Base-by-base conservation (phyloP, 2,888 invertebrate genomes). In the Glaucopsyche alexis region DNA sequence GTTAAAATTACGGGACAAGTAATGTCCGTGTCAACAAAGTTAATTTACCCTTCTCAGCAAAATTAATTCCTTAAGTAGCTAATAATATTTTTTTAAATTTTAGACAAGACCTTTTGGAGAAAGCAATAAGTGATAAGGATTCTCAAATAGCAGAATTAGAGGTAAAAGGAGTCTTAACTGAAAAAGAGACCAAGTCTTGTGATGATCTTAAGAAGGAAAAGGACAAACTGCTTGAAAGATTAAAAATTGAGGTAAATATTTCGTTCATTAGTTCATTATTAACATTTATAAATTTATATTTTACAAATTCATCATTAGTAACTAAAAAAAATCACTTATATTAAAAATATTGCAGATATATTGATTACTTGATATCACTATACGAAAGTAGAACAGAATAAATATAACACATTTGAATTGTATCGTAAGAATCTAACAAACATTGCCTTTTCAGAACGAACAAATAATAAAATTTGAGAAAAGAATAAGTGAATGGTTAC, bases 111-210 rank as follows among this genome's bases (percentile, higher is more conserved):
- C 95, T 97, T 72, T 88, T 98, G 76, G 96, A 97, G 88, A 95
- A 96, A 75, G 95, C 96, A 5, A 95, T 98, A 75, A 96, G 96
- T 81, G 98, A 98, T 83, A 98, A 97, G 85, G 98, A 98, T 86
- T 96, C 97, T 13, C 96, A 97, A 86, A 94, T 98, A 80, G 97
- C 97, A 0, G 93, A 97, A 76, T 86, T 98, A 74, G 97, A 98
- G 86, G 94, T 96, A 82, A 95, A 95, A 74, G 96, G 96, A 11
- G 94, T 95, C 71, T 93, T 95, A 79, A 95, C 94, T 72, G 94
- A 95, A 75, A 90, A 85, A 71, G 95, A 95, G 81, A 94, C 95
- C 50, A 94, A 93, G 77, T 94, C 95, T 86, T 95, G 95, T 75
- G 95, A 96, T 72, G 93, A 93, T 79, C 93, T 98, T 73, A 95